A percentile compares a stretch with the other conserved stretches of the same genome.
These are phyloP conservation scores for Acheta domesticus DNA, from an alignment of 2,888 invertebrate genomes.

Conservation along the genomic window DNA sequence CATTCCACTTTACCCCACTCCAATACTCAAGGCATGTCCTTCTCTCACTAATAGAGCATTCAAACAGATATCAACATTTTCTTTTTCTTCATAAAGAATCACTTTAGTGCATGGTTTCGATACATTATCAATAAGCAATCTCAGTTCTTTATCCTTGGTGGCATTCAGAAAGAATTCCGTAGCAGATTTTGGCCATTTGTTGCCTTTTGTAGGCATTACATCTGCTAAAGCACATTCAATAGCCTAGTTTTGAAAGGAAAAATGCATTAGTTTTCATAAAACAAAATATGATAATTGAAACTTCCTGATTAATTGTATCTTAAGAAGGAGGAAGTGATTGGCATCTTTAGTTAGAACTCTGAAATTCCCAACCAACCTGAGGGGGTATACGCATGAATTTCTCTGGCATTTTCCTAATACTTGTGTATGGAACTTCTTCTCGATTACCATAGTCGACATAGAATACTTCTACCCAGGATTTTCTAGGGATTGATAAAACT, in stretches of 20 bases:
- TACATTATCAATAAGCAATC: constrained; percentile 28
- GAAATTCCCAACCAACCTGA: constrained; percentile 47
- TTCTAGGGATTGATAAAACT: constrained; percentile 51
- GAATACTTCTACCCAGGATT: constrained; percentile 54
- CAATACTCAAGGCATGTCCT: constrained; percentile 52
- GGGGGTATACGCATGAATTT: constrained; percentile 52
- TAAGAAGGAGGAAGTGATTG: too few species aligned
- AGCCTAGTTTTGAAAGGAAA: constrained; percentile 40
- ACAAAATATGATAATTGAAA: too few species aligned
- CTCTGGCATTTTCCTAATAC: constrained; percentile 52
- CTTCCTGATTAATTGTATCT: too few species aligned
- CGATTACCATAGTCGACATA: constrained; percentile 63
- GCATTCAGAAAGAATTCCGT: constrained; percentile 36
- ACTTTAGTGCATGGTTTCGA: constrained; percentile 44
- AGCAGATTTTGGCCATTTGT: constrained; percentile 47
- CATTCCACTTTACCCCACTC: constrained; percentile 40
- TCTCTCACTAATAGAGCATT: constrained; percentile 54
- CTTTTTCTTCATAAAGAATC: constrained; percentile 46
- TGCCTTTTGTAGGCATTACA: constrained; percentile 48
- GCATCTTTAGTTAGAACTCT: too few species aligned
- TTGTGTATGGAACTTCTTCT: constrained; percentile 51
- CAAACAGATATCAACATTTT: constrained; percentile 49
- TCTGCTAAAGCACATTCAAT: constrained; percentile 49
- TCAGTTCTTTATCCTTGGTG: constrained; percentile 21
- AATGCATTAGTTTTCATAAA: too few species aligned